A percentile compares a stretch with the other conserved stretches of the same genome.
These are phyloP conservation scores for Siphamia tubifer DNA, from an alignment of 2,113 vertebrate genomes.

Conservation along the genomic window DNA sequence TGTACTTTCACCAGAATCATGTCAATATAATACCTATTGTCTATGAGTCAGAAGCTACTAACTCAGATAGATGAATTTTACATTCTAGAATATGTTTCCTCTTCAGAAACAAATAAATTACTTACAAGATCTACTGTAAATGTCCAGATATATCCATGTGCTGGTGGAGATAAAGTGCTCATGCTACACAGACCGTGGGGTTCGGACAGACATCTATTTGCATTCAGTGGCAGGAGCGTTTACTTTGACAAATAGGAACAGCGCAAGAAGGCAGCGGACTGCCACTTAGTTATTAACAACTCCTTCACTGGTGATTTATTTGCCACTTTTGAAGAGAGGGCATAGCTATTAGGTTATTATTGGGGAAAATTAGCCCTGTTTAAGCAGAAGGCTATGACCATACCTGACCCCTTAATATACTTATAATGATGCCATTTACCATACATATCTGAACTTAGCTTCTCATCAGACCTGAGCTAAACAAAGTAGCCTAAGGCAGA, in stretches of 20 bases:
- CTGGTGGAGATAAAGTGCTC: slow-evolving; percentile 59
- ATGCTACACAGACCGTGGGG: slow-evolving; percentile 22
- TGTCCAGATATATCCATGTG: slow-evolving; percentile 32
- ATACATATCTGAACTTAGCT: slow-evolving; percentile 87
- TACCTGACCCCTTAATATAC: slow-evolving; percentile 98
- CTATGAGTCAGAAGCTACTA: neutral
- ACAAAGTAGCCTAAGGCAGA: slow-evolving; percentile 48
- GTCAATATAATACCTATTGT: too few species aligned
- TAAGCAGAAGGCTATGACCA: slow-evolving; percentile 91
- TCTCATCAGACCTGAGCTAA: slow-evolving; percentile 61
- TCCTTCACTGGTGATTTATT: slow-evolving; percentile 98
- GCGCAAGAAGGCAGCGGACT: slow-evolving; percentile 89
- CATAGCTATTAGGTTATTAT: slow-evolving; percentile 95
- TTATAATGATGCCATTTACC: slow-evolving; percentile 99
- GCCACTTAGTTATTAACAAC: slow-evolving; percentile 98
- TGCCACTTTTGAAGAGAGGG: slow-evolving; percentile 87
- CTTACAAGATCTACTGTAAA: neutral
- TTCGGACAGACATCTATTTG: slow-evolving; percentile 79
- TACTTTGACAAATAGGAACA: slow-evolving; percentile 97
- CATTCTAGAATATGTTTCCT: neutral
- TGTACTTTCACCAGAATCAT: too few species aligned
- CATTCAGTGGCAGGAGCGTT: slow-evolving; percentile 89
- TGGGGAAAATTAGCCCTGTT: slow-evolving; percentile 95
- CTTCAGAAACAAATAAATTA: neutral
- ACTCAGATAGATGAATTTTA: neutral